phyloP scores from a whole-genome alignment of 2,113 vertebrate genomes.

The Lutjanus erythropterus region DNA sequence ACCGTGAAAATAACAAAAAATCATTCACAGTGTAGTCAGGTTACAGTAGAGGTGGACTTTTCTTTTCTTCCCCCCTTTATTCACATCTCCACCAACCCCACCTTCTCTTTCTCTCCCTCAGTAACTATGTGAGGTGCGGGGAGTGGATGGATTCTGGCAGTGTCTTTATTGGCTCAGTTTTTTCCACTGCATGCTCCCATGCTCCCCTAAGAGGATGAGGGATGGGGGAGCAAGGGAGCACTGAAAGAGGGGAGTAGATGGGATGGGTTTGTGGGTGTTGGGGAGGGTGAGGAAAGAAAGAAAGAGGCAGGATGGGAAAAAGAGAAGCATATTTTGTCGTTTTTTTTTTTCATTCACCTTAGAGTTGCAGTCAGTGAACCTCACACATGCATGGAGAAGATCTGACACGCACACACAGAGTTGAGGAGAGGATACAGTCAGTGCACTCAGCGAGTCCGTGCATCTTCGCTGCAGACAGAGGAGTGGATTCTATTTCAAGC shows the following conservation, averaged over 20 bases:
- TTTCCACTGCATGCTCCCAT: conserved; percentile 82
- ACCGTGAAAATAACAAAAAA: no score
- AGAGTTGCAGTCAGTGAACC: conserved; percentile 45
- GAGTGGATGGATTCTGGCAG: conserved; percentile 80
- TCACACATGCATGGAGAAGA: conserved; percentile 12
- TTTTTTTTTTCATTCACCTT: conserved; percentile 26
- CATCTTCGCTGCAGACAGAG: conserved; percentile 48
- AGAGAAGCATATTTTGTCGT: conserved; percentile 20
- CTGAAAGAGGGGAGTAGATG: conserved; percentile 40
- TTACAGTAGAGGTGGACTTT: conserved; percentile 27
- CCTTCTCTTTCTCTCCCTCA: conserved; percentile 61
- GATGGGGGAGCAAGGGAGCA: conserved; percentile 61
- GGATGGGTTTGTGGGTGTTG: conserved; percentile 34
- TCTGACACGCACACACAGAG: conserved; percentile 8
- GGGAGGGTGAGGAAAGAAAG: conserved; percentile 28
- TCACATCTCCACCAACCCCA: background rate
- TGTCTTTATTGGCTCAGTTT: conserved; percentile 83
- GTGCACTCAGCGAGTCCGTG: conserved; percentile 19
- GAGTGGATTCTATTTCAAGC: conserved; percentile 81
- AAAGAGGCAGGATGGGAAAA: conserved; percentile 17
- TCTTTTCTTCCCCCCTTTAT: background rate
- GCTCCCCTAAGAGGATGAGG: conserved; percentile 82
- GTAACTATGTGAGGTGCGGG: conserved; percentile 70
- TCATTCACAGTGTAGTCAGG: background rate
- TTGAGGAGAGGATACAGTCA: conserved; percentile 26